Base-by-base conservation (phyloP, 2,888 invertebrate species). In the Maniola hyperantus region DNA sequence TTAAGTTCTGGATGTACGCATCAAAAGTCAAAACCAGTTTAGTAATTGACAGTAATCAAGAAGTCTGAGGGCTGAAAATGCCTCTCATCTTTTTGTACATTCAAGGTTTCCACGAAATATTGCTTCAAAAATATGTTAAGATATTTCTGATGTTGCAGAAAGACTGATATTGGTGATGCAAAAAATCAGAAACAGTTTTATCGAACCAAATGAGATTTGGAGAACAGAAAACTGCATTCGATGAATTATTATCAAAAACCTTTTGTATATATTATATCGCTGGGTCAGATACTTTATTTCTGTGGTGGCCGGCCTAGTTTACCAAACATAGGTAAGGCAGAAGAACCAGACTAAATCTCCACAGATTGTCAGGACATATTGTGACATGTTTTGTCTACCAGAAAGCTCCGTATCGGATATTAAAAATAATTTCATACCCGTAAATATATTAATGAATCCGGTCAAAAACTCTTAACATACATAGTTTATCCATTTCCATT, bases 41-140 rank as follows among this genome's bases (percentile, higher is more conserved):
- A 10, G 20, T 57, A 57, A 57, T 20, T 39, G 57, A 57, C 57
- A 42, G 42, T 13, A 42, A 57, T 57, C 57, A 57, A 57, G 42
- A 13, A 6, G 18, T 57, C 39, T 20, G 55, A 6, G 36, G 11
- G 39, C 55, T 39, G 55, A 39, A 42, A 57, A 57, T 39, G 5
- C 42, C 13, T 57, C 36, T 57, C 2, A 11, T 42, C 11, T 42
- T 57, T 57, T 57, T 55, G 39, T 10, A 7, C 15, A 15, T 8
- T 34, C 54, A n/a, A 18, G 34, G n/a, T 54, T 34, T 34, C 15
- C 11, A 6, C 39, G 13, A 42, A 50, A 50, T 50, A 50, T 20
- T 50, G 50, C 20, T 50, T 11, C 50, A 20, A 50, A 18, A 18
- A 18, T 18, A 48, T 20, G 48, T 10, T 48, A 6, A 44, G 0